Percentiles rank a stretch among this genome's conserved stretches.
phyloP scores from a whole-genome alignment of 1,140 invertebrate genomes.

The Fopius arisanus region DNA sequence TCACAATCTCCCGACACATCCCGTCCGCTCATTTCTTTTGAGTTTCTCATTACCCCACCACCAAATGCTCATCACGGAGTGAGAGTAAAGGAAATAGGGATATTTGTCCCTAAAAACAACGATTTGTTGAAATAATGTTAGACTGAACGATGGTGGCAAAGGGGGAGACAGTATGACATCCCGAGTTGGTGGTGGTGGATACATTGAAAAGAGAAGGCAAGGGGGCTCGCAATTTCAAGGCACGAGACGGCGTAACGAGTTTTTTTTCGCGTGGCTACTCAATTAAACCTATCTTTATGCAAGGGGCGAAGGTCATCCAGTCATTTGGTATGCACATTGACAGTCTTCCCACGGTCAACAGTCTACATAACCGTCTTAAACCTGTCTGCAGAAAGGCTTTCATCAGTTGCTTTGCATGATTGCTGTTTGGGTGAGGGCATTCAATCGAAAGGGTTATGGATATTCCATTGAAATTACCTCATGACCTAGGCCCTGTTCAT shows the following conservation, averaged over 20 bases:
- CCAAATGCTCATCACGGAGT: neutral
- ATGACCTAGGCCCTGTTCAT: too few relatives aligned
- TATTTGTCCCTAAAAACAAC: neutral
- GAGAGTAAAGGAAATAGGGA: neutral
- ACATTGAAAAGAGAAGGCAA: neutral
- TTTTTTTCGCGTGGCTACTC: constrained; percentile 58
- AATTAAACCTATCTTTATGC: constrained; percentile 65
- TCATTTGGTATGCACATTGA: constrained; percentile 62
- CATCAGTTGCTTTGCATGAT: neutral
- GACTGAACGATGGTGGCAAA: neutral
- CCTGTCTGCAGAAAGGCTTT: constrained; percentile 47
- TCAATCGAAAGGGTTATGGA: too few relatives aligned
- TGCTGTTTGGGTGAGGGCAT: too few relatives aligned
- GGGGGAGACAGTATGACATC: neutral
- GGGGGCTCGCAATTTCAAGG: constrained; percentile 35
- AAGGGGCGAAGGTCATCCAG: constrained; percentile 62
- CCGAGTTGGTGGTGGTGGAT: neutral
- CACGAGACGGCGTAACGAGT: constrained; percentile 54
- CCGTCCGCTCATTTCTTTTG: neutral
- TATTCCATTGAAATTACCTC: too few relatives aligned
- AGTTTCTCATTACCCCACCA: neutral
- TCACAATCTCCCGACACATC: neutral
- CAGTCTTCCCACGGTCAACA: constrained; percentile 59
- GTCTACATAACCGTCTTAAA: constrained; percentile 43
- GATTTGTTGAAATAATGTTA: neutral